Conservation (phyloP, 2,113 vertebrate species). For the Anseranas semipalmata region DNA sequence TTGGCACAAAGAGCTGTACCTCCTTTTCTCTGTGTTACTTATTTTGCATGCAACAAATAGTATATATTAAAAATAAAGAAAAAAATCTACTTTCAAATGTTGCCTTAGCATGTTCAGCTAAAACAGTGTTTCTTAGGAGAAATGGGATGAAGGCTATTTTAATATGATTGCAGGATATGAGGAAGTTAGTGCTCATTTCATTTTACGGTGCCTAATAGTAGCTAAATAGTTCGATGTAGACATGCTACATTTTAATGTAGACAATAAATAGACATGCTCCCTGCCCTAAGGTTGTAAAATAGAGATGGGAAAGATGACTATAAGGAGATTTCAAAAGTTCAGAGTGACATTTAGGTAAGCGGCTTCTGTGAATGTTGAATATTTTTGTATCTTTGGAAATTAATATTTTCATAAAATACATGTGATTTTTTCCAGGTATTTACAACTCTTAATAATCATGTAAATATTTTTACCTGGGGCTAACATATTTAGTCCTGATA, state of each 20-base stretch:
- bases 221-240: background rate
- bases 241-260: background rate
- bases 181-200: background rate
- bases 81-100: background rate
- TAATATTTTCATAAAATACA: background rate
- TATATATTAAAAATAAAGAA: background rate
- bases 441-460: background rate
- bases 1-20: background rate
- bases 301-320: background rate
- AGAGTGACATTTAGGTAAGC: background rate
- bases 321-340: conserved; percentile 1
- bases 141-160: background rate
- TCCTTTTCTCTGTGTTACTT: background rate
- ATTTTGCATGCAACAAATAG: background rate
- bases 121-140: background rate
- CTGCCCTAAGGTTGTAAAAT: background rate
- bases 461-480: background rate
- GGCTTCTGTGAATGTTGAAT: background rate
- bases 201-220: background rate
- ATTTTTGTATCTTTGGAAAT: background rate
- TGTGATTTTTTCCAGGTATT: background rate
- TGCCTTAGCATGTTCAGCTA: background rate
- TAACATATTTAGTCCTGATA: background rate
- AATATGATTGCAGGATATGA: background rate
- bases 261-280: background rate